Conservation (phyloP, 2,888 invertebrate species). For the Chloroclysta siterata region DNA sequence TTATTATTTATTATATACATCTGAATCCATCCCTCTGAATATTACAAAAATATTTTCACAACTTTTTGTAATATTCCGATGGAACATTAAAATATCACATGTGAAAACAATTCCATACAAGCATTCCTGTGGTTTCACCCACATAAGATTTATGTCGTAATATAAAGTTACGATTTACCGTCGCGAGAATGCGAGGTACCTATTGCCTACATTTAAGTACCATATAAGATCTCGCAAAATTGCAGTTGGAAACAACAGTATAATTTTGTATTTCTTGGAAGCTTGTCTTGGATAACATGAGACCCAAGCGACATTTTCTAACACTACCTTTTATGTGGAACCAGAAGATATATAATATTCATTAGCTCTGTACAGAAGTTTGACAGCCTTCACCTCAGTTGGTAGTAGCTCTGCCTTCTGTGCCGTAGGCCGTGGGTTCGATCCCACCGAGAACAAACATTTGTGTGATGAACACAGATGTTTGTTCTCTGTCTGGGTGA, state of each 20-base stretch:
- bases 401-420: too few relatives aligned
- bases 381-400: too few relatives aligned
- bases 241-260: neutral
- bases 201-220: constrained; percentile 10
- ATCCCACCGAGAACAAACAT: too few relatives aligned
- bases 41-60: too few relatives aligned
- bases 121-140: neutral
- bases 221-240: neutral
- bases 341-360: too few relatives aligned
- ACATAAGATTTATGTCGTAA: constrained; percentile 21
- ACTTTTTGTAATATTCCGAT: too few relatives aligned
- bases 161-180: constrained; percentile 20
- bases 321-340: neutral
- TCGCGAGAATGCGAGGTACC: constrained; percentile 8
- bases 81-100: constrained; percentile 1
- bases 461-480: too few relatives aligned
- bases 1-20: too few relatives aligned
- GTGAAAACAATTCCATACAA: constrained; percentile 1
- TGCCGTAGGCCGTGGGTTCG: too few relatives aligned
- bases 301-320: neutral
- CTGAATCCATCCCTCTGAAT: too few relatives aligned
- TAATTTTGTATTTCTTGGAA: neutral
- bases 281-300: neutral
- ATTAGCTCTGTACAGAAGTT: too few relatives aligned
- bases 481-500: too few relatives aligned